Conservation (phyloP, 30 jellyfish, hydroid and myxozoan species). For the Aurelia coerulea region DNA sequence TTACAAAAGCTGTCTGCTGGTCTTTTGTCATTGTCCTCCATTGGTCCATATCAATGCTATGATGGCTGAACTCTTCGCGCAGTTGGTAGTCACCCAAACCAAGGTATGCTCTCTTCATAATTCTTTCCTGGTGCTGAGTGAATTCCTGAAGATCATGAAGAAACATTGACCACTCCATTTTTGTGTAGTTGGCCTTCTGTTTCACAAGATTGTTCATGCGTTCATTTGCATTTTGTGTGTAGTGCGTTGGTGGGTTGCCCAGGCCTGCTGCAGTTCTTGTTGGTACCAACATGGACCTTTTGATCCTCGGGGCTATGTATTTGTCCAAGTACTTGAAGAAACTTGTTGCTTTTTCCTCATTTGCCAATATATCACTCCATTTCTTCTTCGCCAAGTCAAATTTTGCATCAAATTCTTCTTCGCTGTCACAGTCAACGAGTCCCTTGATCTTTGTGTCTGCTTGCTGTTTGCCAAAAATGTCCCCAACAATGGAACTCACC, state of each 20-base stretch:
- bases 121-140: background rate
- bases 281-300: background rate
- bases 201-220: background rate
- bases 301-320: background rate
- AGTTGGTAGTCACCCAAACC: background rate
- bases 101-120: background rate
- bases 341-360: too few species aligned
- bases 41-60: background rate
- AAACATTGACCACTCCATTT: background rate
- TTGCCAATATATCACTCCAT: background rate
- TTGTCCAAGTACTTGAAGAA: background rate
- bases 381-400: background rate
- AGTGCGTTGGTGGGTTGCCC: background rate
- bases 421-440: too few species aligned
- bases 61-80: background rate
- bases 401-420: background rate
- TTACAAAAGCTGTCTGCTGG: too few species aligned
- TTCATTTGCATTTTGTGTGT: background rate
- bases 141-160: background rate
- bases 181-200: too few species aligned
- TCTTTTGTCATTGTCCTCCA: background rate
- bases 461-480: too few species aligned
- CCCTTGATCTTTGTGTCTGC: too few species aligned
- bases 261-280: background rate
- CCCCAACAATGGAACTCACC: too few species aligned